Evolutionary conservation across 2,113 vertebrate genomes (phyloP), one percentile per base, ranked within the genome.

Genomic region (Protobothrops flavoviridis): DNA sequence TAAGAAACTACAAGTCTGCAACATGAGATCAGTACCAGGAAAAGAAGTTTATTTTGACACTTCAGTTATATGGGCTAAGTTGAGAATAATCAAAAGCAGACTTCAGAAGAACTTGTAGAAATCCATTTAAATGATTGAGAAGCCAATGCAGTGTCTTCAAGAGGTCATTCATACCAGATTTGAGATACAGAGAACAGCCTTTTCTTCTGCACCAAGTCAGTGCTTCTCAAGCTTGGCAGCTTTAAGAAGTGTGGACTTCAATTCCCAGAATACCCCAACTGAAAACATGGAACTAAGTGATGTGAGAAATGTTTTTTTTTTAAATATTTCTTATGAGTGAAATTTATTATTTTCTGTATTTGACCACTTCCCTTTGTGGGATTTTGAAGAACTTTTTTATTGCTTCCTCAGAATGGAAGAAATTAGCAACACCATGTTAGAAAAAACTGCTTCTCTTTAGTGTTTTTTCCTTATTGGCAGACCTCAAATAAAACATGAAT

Each of bases 311-410:
- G 26, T 5, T 17, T 33, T 69, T 69, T 29, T 64, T 39, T 23
- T 21, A 0, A 43, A 43, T 43, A 81, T 81, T 74, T 74, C n/a
- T 33, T 87, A 45, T 4, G 48, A 0, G 87, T 87, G 87, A n/a
- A 94, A 94, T 91, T 9, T 95, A 61, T 85, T 93, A 64, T 94
- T 94, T 94, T 87, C 21, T 89, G 21, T 13, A 0, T 15, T 24
- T 56, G 93, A 39, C 89, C 0, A 0, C 56, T 93, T 94, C 93
- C 55, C 85, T 85, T 87, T 0, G 3, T 55, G 45, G 92, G 92
- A 89, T n/a, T 91, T 4, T 85, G 45, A 53, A 53, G 74, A 85
- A 24, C 26, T 24, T 45, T 4, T 17, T 24, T 4, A 7, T 88
- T 39, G 87, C 15, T 23, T 93, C 39, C 6, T 6, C 1, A 48